These are phyloP conservation scores for Neelides sp. DNA, from an alignment of 1,140 invertebrate genomes.

Conservation along the genomic window DNA sequence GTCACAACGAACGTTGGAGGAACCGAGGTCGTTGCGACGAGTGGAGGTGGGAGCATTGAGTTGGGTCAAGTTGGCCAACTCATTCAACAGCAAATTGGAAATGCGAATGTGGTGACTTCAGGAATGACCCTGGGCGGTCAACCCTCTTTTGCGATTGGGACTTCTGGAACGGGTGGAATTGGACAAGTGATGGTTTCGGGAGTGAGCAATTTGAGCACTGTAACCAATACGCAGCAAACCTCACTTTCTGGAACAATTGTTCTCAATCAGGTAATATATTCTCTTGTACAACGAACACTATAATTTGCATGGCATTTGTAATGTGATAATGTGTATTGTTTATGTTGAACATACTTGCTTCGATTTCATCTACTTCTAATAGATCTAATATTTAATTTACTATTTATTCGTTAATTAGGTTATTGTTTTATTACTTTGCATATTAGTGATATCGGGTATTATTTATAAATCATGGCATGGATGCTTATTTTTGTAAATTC, in stretches of 20 bases:
- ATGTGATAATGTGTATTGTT: too few species aligned
- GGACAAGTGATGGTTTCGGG: conserved; percentile 26
- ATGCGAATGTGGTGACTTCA: conserved; percentile 2
- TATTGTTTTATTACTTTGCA: too few species aligned
- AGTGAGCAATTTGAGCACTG: conserved; percentile 8
- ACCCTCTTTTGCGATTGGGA: conserved; percentile 22
- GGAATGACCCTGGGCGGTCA: conserved; percentile 5
- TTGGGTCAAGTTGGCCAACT: conserved; percentile 12
- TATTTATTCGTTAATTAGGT: not conserved
- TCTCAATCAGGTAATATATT: conserved; percentile 30
- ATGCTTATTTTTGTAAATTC: too few species aligned
- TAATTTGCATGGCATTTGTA: too few species aligned
- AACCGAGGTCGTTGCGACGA: not conserved
- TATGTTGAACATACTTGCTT: too few species aligned
- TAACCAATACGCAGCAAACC: conserved; percentile 19
- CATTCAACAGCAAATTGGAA: conserved; percentile 22
- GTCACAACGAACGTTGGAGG: not conserved
- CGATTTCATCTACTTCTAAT: too few species aligned
- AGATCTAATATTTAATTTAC: too few species aligned
- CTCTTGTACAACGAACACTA: too few species aligned
- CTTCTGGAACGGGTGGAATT: conserved; percentile 15
- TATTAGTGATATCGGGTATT: too few species aligned
- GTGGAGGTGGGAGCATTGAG: not conserved
- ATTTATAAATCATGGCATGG: too few species aligned
- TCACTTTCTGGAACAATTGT: conserved; percentile 26